Conservation (phyloP, 2,888 invertebrate species). For the Drosophila setosimentum region DNA sequence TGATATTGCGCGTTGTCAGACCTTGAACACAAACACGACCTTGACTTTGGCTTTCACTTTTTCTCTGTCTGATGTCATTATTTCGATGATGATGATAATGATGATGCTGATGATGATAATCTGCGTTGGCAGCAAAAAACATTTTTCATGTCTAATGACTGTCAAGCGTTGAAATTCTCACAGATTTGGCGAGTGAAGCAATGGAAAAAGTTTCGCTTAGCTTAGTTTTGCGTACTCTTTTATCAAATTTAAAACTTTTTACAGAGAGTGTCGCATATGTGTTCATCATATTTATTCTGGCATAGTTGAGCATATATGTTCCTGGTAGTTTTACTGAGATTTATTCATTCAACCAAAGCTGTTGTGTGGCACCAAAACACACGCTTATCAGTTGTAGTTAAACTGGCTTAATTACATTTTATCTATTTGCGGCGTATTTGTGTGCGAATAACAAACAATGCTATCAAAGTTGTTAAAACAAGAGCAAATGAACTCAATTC, state of each 20-base stretch:
- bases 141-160: slow-evolving; percentile 72
- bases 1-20: slow-evolving; percentile 29
- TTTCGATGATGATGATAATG: slow-evolving; percentile 25
- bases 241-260: slow-evolving; percentile 37
- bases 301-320: slow-evolving; percentile 26
- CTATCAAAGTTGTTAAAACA: slow-evolving; percentile 29
- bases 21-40: slow-evolving; percentile 35
- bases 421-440: not conserved
- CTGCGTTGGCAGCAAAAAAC: slow-evolving; percentile 36
- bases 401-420: slow-evolving; percentile 41
- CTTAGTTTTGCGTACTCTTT: slow-evolving; percentile 28
- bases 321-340: slow-evolving; percentile 29
- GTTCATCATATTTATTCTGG: slow-evolving; percentile 4
- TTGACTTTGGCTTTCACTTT: slow-evolving; percentile 38
- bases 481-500: slow-evolving; percentile 41
- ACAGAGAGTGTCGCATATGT: slow-evolving; percentile 42
- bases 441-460: slow-evolving; percentile 9
- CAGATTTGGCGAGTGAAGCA: slow-evolving; percentile 12
- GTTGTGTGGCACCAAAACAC: not conserved
- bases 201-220: slow-evolving; percentile 32
- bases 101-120: slow-evolving; percentile 51
- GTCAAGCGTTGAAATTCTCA: slow-evolving; percentile 58
- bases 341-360: slow-evolving; percentile 16
- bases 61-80: slow-evolving; percentile 35
- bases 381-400: slow-evolving; percentile 14